Evolutionary conservation across 2,797 vertebrate species (phyloP).

Genomic region (Acanthurus tractus): DNA sequence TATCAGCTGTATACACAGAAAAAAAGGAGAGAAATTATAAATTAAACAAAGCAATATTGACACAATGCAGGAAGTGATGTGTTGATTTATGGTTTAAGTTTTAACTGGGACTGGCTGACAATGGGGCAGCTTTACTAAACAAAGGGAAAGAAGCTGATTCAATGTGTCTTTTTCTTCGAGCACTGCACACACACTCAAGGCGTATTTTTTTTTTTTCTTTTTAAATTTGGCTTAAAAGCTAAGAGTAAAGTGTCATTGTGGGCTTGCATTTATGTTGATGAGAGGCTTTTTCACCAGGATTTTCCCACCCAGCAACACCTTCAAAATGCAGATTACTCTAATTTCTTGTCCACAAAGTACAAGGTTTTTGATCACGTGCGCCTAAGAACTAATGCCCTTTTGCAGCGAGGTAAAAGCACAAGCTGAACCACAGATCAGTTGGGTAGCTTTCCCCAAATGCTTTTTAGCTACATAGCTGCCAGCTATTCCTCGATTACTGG

Average conservation of each 20-base stretch:
- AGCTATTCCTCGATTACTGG: constrained; percentile 54
- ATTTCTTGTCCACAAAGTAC: constrained; percentile 7
- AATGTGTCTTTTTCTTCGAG: constrained; percentile 23
- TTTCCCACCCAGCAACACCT: background rate
- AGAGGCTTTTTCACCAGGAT: constrained; percentile 21
- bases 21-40: constrained; percentile 64
- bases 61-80: constrained; percentile 71
- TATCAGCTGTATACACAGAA: constrained; percentile 77
- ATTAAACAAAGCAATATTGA: constrained; percentile 72
- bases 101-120: constrained; percentile 66
- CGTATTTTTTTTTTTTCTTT: background rate
- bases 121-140: constrained; percentile 53
- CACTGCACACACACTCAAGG: constrained; percentile 11
- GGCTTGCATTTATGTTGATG: background rate
- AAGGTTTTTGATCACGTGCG: background rate
- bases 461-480: constrained; percentile 20
- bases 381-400: background rate
- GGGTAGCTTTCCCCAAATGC: constrained; percentile 21
- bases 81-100: constrained; percentile 65
- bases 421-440: constrained; percentile 10
- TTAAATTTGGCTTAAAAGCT: no score
- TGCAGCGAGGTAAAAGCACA: background rate
- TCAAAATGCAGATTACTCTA: background rate
- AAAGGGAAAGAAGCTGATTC: constrained; percentile 53
- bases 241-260: no score